Percentiles rank a stretch among this genome's conserved stretches.
Conservation (phyloP, 2,113 vertebrate species). For the Coracopsis vasa region DNA sequence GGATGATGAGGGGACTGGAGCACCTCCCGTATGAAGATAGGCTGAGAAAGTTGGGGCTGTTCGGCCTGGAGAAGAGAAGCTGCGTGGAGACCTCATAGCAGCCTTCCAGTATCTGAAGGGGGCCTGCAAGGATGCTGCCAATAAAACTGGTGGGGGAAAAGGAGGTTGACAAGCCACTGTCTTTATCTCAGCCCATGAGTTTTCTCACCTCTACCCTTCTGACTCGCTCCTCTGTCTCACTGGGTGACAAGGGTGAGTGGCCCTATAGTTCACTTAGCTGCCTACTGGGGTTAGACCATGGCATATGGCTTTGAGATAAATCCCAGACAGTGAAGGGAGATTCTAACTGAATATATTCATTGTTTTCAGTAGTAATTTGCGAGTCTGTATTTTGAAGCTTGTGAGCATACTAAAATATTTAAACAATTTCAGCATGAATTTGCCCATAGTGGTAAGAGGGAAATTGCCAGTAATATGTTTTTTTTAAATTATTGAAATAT, state of each 20-base stretch:
- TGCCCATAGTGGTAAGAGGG: neutral
- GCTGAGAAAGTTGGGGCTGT: too few relatives aligned
- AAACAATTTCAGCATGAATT: neutral
- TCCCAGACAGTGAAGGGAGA: neutral
- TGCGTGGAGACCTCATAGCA: too few relatives aligned
- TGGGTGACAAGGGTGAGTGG: rapidly evolving
- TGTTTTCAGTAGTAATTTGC: neutral
- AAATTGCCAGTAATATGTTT: neutral
- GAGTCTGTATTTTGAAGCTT: neutral
- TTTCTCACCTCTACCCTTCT: neutral
- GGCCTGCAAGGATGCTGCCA: too few relatives aligned
- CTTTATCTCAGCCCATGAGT: neutral
- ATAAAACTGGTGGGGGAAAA: too few relatives aligned
- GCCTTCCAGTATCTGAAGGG: too few relatives aligned
- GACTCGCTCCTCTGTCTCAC: neutral
- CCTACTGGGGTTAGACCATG: rapidly evolving
- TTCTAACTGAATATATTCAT: neutral
- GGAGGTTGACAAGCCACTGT: neutral
- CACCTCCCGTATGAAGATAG: too few relatives aligned
- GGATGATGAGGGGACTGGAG: too few relatives aligned
- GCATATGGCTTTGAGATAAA: neutral
- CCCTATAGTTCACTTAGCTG: neutral
- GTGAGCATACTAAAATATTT: neutral
- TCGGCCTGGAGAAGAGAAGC: too few relatives aligned
- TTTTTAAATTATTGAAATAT: neutral